phyloP scores from a whole-genome alignment of 2,888 invertebrate genomes.

The Dynastes hyllus region DNA sequence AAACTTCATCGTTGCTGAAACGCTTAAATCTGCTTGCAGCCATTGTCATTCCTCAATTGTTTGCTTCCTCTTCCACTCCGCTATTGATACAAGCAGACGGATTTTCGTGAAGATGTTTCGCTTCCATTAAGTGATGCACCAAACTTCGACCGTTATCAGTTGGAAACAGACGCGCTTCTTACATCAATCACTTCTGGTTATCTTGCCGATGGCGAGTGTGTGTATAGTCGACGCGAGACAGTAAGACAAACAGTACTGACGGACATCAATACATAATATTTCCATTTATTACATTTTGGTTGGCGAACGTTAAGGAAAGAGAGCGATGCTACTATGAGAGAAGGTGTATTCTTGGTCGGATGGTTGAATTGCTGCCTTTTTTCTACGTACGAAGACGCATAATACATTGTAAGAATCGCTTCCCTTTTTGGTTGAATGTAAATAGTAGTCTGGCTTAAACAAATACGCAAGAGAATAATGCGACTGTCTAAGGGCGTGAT shows the following conservation, averaged over 20 bases:
- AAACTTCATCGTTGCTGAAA: too few relatives aligned
- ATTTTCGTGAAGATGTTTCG: not conserved
- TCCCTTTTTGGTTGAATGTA: not conserved
- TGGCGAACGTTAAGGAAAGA: slow-evolving; percentile 28
- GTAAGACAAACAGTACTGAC: slow-evolving; percentile 59
- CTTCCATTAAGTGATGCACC: slow-evolving; percentile 15
- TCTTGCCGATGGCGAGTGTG: slow-evolving; percentile 56
- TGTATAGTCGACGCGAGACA: slow-evolving; percentile 48
- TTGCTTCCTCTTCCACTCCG: not conserved
- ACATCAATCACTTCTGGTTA: slow-evolving; percentile 65
- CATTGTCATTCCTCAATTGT: not conserved
- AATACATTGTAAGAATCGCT: not conserved
- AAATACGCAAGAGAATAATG: not conserved
- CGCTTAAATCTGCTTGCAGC: not conserved
- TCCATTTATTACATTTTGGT: slow-evolving; percentile 48
- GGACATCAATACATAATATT: slow-evolving; percentile 51
- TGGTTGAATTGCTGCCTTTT: not conserved
- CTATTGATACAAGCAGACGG: not conserved
- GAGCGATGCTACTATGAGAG: not conserved
- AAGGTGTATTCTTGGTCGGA: not conserved
- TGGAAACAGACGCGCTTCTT: slow-evolving; percentile 63
- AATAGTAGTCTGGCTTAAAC: not conserved
- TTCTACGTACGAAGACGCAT: not conserved
- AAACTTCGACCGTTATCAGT: slow-evolving; percentile 60
- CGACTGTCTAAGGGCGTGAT: not conserved